Percentiles rank a stretch among this genome's conserved stretches.
phyloP scores from a whole-genome alignment of 2,113 vertebrate genomes.

The Phylloscopus whistleri region DNA sequence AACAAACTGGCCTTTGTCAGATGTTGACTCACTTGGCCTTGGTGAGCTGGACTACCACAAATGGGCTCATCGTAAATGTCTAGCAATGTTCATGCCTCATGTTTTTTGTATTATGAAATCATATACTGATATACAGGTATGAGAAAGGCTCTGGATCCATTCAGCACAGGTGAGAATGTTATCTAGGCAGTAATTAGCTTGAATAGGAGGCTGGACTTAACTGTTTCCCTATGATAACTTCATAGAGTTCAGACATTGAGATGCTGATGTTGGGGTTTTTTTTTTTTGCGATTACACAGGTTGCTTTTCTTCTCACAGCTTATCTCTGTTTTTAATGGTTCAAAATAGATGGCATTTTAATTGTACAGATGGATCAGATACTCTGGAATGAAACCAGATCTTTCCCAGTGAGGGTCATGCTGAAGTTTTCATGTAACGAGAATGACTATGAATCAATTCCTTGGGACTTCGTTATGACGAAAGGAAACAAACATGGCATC shows the following conservation, averaged over 20 bases:
- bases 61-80: neutral
- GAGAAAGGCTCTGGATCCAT: neutral
- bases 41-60: neutral
- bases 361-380: slow-evolving; percentile 26
- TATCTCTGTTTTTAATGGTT: slow-evolving; percentile 34
- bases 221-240: neutral
- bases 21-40: neutral
- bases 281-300: neutral
- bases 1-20: neutral
- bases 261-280: neutral
- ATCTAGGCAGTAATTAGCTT: slow-evolving; percentile 3
- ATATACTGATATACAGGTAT: slow-evolving; percentile 44
- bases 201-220: neutral
- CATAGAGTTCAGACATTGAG: neutral
- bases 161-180: slow-evolving; percentile 11
- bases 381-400: slow-evolving; percentile 46
- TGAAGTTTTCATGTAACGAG: neutral
- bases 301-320: slow-evolving; percentile 28
- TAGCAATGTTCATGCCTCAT: neutral
- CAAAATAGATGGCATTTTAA: slow-evolving; percentile 58
- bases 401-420: neutral
- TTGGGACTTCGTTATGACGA: neutral
- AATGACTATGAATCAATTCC: slow-evolving; percentile 33
- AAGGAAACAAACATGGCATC: slow-evolving; percentile 42
- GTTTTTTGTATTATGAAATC: slow-evolving; percentile 30